Conservation (phyloP, 2,797 vertebrate genomes). For the Chaetodon trifasciatus region DNA sequence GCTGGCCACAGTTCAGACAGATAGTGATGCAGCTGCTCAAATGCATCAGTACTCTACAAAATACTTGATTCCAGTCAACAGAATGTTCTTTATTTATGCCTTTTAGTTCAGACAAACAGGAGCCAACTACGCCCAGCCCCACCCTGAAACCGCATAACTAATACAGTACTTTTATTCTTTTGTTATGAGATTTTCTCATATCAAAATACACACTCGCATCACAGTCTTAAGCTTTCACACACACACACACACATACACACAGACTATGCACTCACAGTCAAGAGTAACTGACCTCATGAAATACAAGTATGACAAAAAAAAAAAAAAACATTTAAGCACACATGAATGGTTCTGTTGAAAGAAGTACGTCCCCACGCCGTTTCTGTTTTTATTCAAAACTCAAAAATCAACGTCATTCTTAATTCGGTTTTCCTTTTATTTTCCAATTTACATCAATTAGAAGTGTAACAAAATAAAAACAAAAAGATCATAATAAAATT, state of each 20-base stretch:
- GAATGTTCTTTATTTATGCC: conserved; percentile 65
- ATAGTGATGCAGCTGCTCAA: conserved; percentile 37
- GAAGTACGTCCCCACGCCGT: conserved; percentile 60
- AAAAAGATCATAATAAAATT: conserved; percentile 86
- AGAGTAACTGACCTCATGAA: conserved; percentile 59
- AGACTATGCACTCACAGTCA: conserved; percentile 50
- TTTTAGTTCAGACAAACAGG: conserved; percentile 69
- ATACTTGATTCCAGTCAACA: conserved; percentile 68
- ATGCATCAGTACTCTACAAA: conserved; percentile 52
- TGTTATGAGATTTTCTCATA: conserved; percentile 52
- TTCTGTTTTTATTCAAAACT: conserved; percentile 81
- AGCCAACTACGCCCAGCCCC: conserved; percentile 47
- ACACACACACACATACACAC: conserved; percentile 38
- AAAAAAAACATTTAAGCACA: conserved; percentile 46
- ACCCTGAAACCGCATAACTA: conserved; percentile 60
- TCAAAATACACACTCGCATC: conserved; percentile 56
- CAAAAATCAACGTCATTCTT: conserved; percentile 82
- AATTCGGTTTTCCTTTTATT: conserved; percentile 88
- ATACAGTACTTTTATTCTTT: conserved; percentile 68
- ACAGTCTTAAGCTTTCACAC: conserved; percentile 58
- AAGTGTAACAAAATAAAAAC: conserved; percentile 84
- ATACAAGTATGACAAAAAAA: conserved; percentile 38
- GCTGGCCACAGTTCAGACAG: conserved; percentile 54
- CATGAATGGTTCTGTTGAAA: conserved; percentile 51
- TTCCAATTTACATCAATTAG: conserved; percentile 91